Base-by-base conservation (phyloP, 2,888 invertebrate species). In the Drosophila yooni region DNA sequence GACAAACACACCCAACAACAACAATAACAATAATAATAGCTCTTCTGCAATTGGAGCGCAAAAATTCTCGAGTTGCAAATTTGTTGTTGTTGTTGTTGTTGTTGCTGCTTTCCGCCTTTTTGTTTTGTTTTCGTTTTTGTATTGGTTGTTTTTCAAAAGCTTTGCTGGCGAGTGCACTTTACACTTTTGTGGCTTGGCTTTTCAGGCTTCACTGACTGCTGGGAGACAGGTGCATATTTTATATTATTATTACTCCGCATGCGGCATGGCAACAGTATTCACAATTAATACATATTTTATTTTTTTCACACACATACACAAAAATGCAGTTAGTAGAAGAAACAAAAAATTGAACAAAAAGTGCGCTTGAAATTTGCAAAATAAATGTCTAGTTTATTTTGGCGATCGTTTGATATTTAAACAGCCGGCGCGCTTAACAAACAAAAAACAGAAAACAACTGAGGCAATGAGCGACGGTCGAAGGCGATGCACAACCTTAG, bases 101-200 rank as follows among this genome's bases (percentile, higher is more conserved):
- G 21, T 2, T 33, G 50, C 18, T 43, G 29, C 53, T 68, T 63
- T 63, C 51, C 34, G 70, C 29, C 29, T 46, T 40, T 68, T 62
- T 62, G 48, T 65, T 74, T 74, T 53, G 51, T 51, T 74, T 64
- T 52, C 38, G 59, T 69, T 27, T 57, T 61, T 65, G 34, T 34
- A 29, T 64, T 56, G 50, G 21, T 63, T 60, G 43, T 33, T 68
- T 57, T 67, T 63, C 27, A 62, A 54, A 52, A 54, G 61, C 68
- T 64, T 48, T 70, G 74, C 74, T 74, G 70, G 70, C 66, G 69
- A 67, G 57, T 83, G 90, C 86, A 86, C 87, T 83, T 87, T 89
- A 87, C 86, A 87, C 89, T 90, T 87, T 90, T 87, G 89, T 90
- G 90, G 90, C 86, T 86, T 82, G 69, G 67, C 78, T 79, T 61